phyloP scores from a whole-genome alignment of 2,888 invertebrate species.

The Meta bourneti region DNA sequence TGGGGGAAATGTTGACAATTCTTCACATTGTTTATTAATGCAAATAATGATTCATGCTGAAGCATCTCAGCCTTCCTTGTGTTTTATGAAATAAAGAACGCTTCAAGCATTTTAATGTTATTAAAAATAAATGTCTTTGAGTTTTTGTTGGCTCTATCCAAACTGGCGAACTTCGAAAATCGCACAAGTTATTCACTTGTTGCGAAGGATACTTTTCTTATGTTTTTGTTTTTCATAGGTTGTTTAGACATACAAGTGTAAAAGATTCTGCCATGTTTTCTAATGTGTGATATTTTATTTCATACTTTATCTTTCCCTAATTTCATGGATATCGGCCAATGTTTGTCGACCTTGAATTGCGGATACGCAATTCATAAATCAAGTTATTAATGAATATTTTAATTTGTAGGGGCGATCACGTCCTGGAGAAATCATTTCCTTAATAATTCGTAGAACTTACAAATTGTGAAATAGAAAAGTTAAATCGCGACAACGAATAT shows the following conservation, averaged over 20 bases:
- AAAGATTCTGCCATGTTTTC: background rate
- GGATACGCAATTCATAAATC: background rate
- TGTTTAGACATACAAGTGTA: background rate
- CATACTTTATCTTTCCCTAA: background rate
- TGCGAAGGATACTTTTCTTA: slow-evolving; percentile 7
- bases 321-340: background rate
- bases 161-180: background rate
- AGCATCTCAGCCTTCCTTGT: background rate
- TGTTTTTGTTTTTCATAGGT: background rate
- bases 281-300: background rate
- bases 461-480: too few relatives aligned
- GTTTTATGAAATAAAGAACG: background rate
- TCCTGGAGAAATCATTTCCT: too few relatives aligned
- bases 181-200: slow-evolving; percentile 41
- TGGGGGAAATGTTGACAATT: slow-evolving; percentile 23
- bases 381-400: too few relatives aligned
- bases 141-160: background rate
- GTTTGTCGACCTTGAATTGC: background rate
- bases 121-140: background rate
- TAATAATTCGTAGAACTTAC: too few relatives aligned
- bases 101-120: background rate
- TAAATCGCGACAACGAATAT: too few relatives aligned
- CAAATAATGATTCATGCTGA: slow-evolving; percentile 45
- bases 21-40: slow-evolving; percentile 32
- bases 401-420: too few relatives aligned